Base-by-base conservation (phyloP, 2,113 vertebrate genomes). In the Podocnemis expansa region DNA sequence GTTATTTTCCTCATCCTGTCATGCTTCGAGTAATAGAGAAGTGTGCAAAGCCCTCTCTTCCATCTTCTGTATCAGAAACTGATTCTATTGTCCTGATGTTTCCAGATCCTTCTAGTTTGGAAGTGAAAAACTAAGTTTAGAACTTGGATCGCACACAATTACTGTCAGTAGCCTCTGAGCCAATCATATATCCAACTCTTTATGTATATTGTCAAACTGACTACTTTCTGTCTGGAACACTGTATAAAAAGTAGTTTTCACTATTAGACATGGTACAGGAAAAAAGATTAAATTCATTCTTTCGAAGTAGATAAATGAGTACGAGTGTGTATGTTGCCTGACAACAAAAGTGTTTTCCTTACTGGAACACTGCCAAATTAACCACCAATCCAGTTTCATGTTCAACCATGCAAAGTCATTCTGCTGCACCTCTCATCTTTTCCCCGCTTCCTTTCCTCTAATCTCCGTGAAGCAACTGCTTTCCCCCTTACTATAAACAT, bases 331-430 rank as follows among this genome's bases (percentile, higher is more conserved):
- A 80, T 13, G 51, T 38, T 67, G 56, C 81, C 56, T 38, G 90
- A 85, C 91, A 96, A 75, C 41, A 29, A 17, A 94, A 76, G 60
- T 1, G 0, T 81, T 87, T 90, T 95, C 75, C 89, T 93, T 31
- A 41, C 56, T 93, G 93, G 88, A 95, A 85, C 80, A 16, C 49
- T 94, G 51, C 86, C 94, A 93, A 89, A 93, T 91, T 1, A 91
- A 91, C 84, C 96, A 97, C n/a, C 29, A 78, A 79, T 47, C 60
- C 84, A 81, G 38, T 16, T 89, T 38, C 38, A 91, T 83, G 17
- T 17, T 24, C 75, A 91, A 94, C 82, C 73, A 80, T 17, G 2
- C 11, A 60, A 60, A 45, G 43, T 70, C 88, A 88, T 89, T 84
- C 83, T 80, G 22, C 6, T 6, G 60, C 60, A 75, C 54, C 43